A percentile compares a stretch with the other conserved stretches of the same genome.
These are phyloP conservation scores for Montipora foliosa DNA, from an alignment of 64 coral and sea anemone genomes.

Conservation along the genomic window DNA sequence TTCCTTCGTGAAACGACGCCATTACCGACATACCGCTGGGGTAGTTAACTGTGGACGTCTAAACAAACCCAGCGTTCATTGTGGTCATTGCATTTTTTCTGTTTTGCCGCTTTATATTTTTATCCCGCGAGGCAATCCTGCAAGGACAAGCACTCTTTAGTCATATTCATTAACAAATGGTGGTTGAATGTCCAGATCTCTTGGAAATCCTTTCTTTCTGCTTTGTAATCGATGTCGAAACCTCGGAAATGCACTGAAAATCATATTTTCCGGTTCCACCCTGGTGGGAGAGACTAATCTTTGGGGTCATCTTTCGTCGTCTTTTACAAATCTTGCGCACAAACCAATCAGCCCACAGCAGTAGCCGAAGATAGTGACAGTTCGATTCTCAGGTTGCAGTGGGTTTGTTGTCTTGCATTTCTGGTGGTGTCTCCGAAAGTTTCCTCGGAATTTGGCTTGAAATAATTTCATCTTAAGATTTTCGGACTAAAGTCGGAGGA, in stretches of 20 bases:
- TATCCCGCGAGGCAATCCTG: not conserved
- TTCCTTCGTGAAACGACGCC: conserved; percentile 6
- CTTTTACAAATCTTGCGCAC: not conserved
- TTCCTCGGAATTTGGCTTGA: conserved; percentile 34
- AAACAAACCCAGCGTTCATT: not conserved
- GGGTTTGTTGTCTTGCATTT: not conserved
- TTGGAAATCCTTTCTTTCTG: no score
- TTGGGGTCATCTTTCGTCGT: not conserved
- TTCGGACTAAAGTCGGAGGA: not conserved
- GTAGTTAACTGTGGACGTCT: not conserved
- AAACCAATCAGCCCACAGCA: not conserved
- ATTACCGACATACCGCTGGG: conserved; percentile 27
- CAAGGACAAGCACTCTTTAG: not conserved
- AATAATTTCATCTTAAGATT: not conserved
- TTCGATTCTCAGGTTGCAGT: not conserved
- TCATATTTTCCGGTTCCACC: conserved; percentile 25
- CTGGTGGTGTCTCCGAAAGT: not conserved
- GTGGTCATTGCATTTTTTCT: not conserved
- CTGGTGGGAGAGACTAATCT: not conserved
- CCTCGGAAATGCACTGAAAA: conserved; percentile 13
- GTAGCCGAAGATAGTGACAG: not conserved
- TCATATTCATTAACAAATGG: no score
- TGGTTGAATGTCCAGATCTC: no score
- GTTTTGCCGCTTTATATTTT: not conserved
- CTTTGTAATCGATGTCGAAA: not conserved